These are phyloP conservation scores for Cossypha dichroa DNA, from an alignment of 2,797 vertebrate species.

Conservation along the genomic window DNA sequence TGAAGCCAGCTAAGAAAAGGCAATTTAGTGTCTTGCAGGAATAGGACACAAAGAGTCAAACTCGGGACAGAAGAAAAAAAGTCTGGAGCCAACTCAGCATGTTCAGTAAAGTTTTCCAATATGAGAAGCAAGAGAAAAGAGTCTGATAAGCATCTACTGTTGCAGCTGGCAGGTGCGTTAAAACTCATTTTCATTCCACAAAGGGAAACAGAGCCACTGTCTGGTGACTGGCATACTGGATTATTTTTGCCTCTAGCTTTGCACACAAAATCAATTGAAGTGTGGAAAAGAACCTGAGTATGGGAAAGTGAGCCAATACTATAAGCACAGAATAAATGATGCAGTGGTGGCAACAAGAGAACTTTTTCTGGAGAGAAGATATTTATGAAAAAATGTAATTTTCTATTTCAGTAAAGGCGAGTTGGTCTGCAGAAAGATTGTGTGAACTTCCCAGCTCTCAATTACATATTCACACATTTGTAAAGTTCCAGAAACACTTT, in stretches of 20 bases:
- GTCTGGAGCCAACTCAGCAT: not conserved
- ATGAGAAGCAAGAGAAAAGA: not conserved
- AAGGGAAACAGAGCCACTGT: not conserved
- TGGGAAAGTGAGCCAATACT: rapidly evolving
- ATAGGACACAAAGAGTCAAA: not conserved
- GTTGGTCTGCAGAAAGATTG: not conserved
- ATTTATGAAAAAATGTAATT: not conserved
- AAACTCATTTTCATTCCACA: not conserved
- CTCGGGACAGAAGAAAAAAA: not conserved
- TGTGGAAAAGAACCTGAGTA: not conserved
- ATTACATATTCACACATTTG: slow-evolving; percentile 21
- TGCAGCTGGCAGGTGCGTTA: not conserved
- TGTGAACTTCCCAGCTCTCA: not conserved
- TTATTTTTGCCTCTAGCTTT: not conserved
- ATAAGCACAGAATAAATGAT: not conserved
- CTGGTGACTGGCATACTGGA: not conserved
- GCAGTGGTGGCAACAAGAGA: not conserved
- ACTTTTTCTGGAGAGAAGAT: not conserved
- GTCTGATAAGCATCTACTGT: not conserved
- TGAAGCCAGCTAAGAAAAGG: not conserved
- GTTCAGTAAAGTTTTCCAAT: not conserved
- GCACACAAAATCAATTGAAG: not conserved
- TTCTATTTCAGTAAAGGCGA: not conserved
- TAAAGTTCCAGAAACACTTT: slow-evolving; percentile 88
- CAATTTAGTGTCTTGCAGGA: not conserved